These are phyloP conservation scores for Amblyraja radiata DNA, from an alignment of 2,797 vertebrate genomes.

Conservation along the genomic window DNA sequence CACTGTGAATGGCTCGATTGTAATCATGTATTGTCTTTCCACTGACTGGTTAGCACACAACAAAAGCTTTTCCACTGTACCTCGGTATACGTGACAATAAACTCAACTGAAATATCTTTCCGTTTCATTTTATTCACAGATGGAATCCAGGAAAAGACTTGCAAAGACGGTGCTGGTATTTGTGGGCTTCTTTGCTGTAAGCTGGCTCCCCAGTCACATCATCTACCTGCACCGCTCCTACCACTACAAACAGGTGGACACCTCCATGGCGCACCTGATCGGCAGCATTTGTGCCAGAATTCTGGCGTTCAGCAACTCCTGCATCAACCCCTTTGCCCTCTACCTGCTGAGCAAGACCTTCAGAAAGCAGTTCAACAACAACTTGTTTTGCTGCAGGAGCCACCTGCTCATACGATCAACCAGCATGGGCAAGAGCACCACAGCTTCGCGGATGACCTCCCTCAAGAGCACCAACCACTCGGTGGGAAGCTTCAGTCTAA, in stretches of 20 bases:
- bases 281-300: constrained; percentile 78
- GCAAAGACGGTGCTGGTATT: constrained; percentile 91
- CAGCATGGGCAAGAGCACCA: constrained; percentile 65
- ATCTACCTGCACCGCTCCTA: constrained; percentile 92
- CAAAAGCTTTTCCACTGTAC: no score
- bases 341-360: constrained; percentile 90
- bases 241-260: constrained; percentile 87
- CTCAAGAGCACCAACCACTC: constrained; percentile 82
- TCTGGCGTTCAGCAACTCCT: constrained; percentile 89
- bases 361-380: constrained; percentile 86
- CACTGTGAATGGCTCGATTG: no score
- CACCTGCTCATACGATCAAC: constrained; percentile 56
- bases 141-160: constrained; percentile 85
- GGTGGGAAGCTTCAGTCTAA: constrained; percentile 69
- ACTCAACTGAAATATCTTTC: no score
- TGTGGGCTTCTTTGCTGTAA: constrained; percentile 85
- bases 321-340: constrained; percentile 88
- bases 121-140: constrained; percentile 54
- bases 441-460: constrained; percentile 63
- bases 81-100: no score
- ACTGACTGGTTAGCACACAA: no score
- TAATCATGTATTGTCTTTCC: no score
- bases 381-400: constrained; percentile 74
- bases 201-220: constrained; percentile 88
- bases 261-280: constrained; percentile 77